phyloP scores from a whole-genome alignment of 2,888 invertebrate genomes.

The Punctoribates punctum region DNA sequence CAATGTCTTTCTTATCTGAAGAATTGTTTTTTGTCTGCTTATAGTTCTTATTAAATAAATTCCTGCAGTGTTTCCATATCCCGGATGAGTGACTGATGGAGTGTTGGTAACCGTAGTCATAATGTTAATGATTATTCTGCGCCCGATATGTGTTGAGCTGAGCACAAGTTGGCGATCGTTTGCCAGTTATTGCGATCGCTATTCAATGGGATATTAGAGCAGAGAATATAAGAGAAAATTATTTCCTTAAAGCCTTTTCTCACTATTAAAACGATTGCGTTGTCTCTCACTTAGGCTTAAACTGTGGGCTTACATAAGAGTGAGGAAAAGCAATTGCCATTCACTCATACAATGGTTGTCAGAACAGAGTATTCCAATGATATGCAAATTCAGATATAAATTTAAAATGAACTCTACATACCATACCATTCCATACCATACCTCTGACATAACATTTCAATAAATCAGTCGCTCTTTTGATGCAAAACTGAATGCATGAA shows the following conservation, averaged over 20 bases:
- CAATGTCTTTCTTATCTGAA: neutral
- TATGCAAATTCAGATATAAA: neutral
- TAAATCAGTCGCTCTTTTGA: neutral
- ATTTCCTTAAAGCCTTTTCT: slow-evolving; percentile 1
- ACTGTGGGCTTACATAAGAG: no score
- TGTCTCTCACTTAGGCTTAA: no score
- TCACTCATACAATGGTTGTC: no score
- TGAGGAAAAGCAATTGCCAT: no score
- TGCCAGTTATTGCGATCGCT: neutral
- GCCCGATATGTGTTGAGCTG: neutral
- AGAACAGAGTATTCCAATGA: neutral
- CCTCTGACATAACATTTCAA: slow-evolving; percentile 17
- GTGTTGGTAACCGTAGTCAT: neutral
- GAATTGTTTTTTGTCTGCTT: neutral
- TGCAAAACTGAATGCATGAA: neutral
- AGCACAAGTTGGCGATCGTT: neutral
- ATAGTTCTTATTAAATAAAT: neutral
- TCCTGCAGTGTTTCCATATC: neutral
- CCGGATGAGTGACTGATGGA: neutral
- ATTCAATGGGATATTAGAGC: neutral
- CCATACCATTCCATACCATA: neutral
- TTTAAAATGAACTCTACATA: slow-evolving; percentile 11
- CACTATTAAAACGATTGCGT: no score
- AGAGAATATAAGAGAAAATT: neutral
- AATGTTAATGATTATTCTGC: slow-evolving; percentile 23